phyloP scores from a whole-genome alignment of 2,797 vertebrate species.

The Brachyalestes nurse region DNA sequence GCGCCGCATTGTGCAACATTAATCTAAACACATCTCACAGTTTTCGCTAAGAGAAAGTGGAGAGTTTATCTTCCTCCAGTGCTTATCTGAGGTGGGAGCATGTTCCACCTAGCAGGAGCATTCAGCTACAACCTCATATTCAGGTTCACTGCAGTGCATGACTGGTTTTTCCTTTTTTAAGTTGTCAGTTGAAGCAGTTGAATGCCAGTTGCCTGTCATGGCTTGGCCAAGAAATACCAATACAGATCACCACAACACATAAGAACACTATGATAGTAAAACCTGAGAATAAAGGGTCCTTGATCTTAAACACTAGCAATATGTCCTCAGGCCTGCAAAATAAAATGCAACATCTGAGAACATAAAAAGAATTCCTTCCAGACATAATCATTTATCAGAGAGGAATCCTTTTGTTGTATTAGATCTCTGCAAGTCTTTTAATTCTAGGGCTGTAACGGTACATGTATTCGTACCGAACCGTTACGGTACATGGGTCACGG shows the following conservation, averaged over 20 bases:
- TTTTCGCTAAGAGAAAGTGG: conserved; percentile 58
- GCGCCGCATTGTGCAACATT: conserved; percentile 80
- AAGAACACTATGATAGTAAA: no score
- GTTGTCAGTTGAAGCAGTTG: neutral
- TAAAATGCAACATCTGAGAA: no score
- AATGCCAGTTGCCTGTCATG: neutral
- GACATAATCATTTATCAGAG: no score
- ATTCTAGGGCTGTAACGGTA: no score
- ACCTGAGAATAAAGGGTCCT: no score
- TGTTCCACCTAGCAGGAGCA: neutral
- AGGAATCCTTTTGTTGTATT: no score
- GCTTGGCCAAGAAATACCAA: neutral
- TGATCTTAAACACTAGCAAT: no score
- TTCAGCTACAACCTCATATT: neutral
- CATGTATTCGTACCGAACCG: no score
- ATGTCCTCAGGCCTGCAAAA: no score
- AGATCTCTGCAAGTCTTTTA: no score
- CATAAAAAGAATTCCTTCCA: no score
- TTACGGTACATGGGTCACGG: no score
- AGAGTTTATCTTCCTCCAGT: conserved; percentile 1
- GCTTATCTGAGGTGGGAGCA: conserved; percentile 51
- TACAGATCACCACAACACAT: neutral
- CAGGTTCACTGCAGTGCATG: neutral
- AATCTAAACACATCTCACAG: conserved; percentile 36
- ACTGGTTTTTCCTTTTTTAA: neutral